Percentiles rank a stretch among this genome's conserved stretches.
These are phyloP conservation scores for Cephus pulcher DNA, from an alignment of 2,888 invertebrate species.

Conservation along the genomic window DNA sequence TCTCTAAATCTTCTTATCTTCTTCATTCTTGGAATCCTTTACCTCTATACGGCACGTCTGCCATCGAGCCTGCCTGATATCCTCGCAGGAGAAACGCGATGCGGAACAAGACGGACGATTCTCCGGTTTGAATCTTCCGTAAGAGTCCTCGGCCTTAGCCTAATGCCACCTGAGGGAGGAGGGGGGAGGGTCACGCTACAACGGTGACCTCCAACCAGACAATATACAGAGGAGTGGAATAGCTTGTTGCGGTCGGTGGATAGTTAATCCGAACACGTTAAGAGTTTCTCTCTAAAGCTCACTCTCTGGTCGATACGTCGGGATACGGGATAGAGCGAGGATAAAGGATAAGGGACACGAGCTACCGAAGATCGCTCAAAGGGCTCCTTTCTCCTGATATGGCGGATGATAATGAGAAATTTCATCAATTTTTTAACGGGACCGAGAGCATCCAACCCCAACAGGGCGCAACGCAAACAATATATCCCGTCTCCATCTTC, in stretches of 20 bases:
- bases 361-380: neutral
- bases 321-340: neutral
- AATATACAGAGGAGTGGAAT: conserved; percentile 22
- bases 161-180: neutral
- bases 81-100: no score
- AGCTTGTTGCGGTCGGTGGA: conserved; percentile 25
- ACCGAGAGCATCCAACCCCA: no score
- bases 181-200: neutral
- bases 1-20: neutral
- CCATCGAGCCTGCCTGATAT: neutral
- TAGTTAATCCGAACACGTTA: conserved; percentile 20
- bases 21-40: neutral
- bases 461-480: no score
- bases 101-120: neutral
- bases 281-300: conserved; percentile 18
- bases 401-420: neutral
- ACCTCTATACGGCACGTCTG: neutral
- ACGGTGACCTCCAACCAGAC: neutral
- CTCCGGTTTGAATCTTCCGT: neutral
- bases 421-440: neutral
- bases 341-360: neutral
- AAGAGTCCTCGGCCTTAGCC: neutral
- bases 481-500: no score
- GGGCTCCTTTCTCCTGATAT: neutral
- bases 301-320: conserved; percentile 9